Evolutionary conservation across 2,113 vertebrate genomes (phyloP).

Genomic region (Nettapus auritus): DNA sequence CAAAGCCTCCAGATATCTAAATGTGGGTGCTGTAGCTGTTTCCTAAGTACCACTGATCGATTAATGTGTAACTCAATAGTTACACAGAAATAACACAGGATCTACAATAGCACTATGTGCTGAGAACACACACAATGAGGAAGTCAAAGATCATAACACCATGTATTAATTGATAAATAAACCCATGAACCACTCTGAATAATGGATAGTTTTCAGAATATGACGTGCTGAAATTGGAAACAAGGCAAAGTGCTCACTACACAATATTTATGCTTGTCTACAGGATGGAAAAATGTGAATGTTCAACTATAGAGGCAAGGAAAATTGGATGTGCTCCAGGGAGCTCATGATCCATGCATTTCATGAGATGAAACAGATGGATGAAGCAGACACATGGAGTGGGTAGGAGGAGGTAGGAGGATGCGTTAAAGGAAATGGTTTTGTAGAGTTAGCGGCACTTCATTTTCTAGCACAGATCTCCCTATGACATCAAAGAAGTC

Average conservation of each 20-base stretch:
- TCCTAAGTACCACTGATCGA: background rate
- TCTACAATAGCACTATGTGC: fast-evolving
- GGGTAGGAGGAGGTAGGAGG: conserved; percentile 43
- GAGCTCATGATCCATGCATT: conserved; percentile 55
- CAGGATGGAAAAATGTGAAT: background rate
- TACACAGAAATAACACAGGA: background rate
- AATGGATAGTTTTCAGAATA: background rate
- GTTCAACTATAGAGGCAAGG: conserved; percentile 27
- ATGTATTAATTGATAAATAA: conserved; percentile 25
- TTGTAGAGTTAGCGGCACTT: conserved; percentile 31
- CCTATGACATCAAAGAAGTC: background rate
- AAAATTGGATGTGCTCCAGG: conserved; percentile 34
- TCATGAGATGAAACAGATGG: conserved; percentile 66
- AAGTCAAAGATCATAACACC: background rate
- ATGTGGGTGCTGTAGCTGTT: background rate
- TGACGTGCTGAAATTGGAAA: background rate
- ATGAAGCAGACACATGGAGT: conserved; percentile 27
- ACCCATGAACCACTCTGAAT: background rate
- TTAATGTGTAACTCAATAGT: background rate
- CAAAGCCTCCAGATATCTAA: background rate
- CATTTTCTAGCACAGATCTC: conserved; percentile 33
- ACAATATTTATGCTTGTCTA: conserved; percentile 36
- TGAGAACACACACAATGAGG: background rate
- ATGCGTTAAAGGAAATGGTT: conserved; percentile 53
- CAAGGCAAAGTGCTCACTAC: conserved; percentile 7